Percentiles rank a stretch among this genome's conserved stretches.
These are phyloP conservation scores for Papilio aristodemus DNA, from an alignment of 1,140 invertebrate genomes.

Conservation along the genomic window DNA sequence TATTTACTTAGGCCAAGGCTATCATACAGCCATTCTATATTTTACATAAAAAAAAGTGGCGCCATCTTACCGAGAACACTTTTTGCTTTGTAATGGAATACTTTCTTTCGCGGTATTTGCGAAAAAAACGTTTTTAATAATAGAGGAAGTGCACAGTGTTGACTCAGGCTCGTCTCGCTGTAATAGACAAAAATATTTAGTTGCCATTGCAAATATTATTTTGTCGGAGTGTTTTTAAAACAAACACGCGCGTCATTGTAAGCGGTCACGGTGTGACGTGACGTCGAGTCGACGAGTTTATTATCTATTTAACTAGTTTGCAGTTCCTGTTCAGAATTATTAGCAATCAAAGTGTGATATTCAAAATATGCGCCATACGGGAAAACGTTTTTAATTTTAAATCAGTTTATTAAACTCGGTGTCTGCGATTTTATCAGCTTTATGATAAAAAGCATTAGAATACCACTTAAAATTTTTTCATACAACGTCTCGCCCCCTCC, in stretches of 20 bases:
- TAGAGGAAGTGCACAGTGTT: conserved; percentile 65
- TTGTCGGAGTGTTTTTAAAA: conserved; percentile 48
- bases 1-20: conserved; percentile 32
- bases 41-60: conserved; percentile 51
- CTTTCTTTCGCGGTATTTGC: conserved; percentile 55
- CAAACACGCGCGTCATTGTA: conserved; percentile 42
- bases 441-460: no score
- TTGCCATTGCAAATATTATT: conserved; percentile 48
- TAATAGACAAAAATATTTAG: conserved; percentile 69
- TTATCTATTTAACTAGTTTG: conserved; percentile 12
- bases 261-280: conserved; percentile 23
- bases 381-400: no score
- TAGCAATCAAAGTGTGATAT: not conserved
- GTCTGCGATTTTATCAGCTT: no score
- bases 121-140: conserved; percentile 49
- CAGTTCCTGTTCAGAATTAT: not conserved
- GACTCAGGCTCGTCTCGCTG: conserved; percentile 53
- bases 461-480: no score
- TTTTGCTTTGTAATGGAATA: conserved; percentile 62
- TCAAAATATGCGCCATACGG: no score
- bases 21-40: conserved; percentile 25
- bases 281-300: conserved; percentile 19
- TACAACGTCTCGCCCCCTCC: no score
- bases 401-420: no score
- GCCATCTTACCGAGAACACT: conserved; percentile 56